A percentile compares a stretch with the other conserved stretches of the same genome.
phyloP scores from a whole-genome alignment of 2,888 invertebrate genomes.

The Amitus sp. region DNA sequence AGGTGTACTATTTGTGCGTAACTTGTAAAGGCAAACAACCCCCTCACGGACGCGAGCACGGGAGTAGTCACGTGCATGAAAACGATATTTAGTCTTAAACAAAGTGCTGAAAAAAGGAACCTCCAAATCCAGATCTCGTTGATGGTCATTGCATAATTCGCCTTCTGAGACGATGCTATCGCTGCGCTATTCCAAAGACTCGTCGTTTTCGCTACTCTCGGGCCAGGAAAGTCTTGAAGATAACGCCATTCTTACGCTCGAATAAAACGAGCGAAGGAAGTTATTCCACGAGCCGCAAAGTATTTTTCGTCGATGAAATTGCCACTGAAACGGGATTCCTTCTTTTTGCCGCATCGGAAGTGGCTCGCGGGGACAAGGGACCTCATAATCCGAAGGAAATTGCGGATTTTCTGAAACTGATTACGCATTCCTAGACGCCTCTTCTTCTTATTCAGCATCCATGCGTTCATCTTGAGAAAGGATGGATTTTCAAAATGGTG shows the following conservation, averaged over 20 bases:
- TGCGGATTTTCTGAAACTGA: slow-evolving; percentile 26
- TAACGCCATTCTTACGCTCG: not conserved
- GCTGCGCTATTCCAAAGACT: not conserved
- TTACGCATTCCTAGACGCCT: slow-evolving; percentile 22
- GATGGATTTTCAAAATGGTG: not conserved
- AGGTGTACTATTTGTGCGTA: not conserved
- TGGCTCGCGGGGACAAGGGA: slow-evolving; percentile 22
- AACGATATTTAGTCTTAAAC: not conserved
- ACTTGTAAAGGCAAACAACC: too few relatives aligned
- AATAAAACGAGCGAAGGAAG: not conserved
- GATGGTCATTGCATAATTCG: not conserved
- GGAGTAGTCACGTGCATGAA: not conserved
- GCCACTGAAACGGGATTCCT: slow-evolving; percentile 8
- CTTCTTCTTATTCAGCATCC: too few relatives aligned
- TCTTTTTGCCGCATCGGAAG: slow-evolving; percentile 32
- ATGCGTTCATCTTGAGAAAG: slow-evolving; percentile 12
- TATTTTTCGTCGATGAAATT: too few relatives aligned
- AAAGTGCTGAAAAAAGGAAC: not conserved
- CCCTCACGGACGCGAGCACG: too few relatives aligned
- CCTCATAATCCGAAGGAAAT: slow-evolving; percentile 36
- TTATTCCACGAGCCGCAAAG: too few relatives aligned
- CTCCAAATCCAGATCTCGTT: too few relatives aligned
- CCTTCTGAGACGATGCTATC: not conserved
- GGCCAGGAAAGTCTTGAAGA: not conserved
- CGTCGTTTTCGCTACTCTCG: not conserved